These are phyloP conservation scores for Bombus difficillimus DNA, from an alignment of 1,140 invertebrate genomes.

Conservation along the genomic window DNA sequence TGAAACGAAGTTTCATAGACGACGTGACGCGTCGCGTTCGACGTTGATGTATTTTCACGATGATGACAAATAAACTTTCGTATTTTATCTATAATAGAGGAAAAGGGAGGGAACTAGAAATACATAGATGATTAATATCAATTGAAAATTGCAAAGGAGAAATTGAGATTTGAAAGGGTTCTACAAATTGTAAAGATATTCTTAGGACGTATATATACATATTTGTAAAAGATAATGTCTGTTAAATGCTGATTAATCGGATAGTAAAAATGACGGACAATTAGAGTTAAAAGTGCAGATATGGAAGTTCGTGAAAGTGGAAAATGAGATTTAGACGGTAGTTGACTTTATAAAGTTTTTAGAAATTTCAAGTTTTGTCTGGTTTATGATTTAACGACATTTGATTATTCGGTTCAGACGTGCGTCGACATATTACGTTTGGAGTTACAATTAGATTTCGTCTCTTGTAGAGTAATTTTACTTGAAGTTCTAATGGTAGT, in stretches of 20 bases:
- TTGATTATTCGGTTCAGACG: background rate
- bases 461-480: background rate
- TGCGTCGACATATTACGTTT: background rate
- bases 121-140: background rate
- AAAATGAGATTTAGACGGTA: background rate
- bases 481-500: background rate
- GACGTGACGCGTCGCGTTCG: background rate
- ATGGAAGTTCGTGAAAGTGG: background rate
- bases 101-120: background rate
- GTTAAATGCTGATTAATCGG: too few relatives aligned
- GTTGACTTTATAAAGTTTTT: background rate
- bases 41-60: background rate
- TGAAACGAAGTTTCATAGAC: too few relatives aligned
- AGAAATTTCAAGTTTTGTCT: background rate
- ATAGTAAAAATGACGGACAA: too few relatives aligned
- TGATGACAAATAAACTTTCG: too few relatives aligned
- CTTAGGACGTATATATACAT: too few relatives aligned
- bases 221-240: too few relatives aligned
- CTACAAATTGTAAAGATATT: background rate
- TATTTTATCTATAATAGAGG: background rate
- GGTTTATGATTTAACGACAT: background rate
- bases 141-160: background rate
- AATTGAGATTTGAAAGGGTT: background rate
- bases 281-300: background rate
- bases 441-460: background rate